Percentiles rank a stretch among this genome's conserved stretches.
Conservation (phyloP, 2,888 invertebrate genomes). For the Pharmacophagus antenor region DNA sequence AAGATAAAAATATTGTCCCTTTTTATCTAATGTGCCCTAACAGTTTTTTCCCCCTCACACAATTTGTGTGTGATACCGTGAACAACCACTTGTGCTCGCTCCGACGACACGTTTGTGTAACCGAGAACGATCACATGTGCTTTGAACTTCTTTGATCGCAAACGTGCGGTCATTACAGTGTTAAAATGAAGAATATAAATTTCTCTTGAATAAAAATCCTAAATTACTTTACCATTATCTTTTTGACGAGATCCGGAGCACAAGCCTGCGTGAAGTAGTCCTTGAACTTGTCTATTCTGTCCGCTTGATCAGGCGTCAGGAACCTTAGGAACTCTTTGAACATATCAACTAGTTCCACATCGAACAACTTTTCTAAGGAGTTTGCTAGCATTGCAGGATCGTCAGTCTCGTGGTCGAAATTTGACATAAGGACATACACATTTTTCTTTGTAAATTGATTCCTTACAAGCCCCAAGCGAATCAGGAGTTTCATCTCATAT, state of each 20-base stretch:
- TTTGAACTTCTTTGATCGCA: too few species aligned
- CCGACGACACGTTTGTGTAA: too few species aligned
- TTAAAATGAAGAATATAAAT: background rate
- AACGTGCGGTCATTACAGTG: too few species aligned
- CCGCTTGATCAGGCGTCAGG: constrained; percentile 63
- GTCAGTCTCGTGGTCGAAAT: constrained; percentile 44
- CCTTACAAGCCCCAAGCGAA: constrained; percentile 36
- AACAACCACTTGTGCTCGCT: too few species aligned
- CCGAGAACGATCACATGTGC: too few species aligned
- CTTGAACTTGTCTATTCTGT: constrained; percentile 48
- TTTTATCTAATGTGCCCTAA: too few species aligned
- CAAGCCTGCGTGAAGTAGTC: constrained; percentile 60
- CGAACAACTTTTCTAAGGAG: constrained; percentile 41
- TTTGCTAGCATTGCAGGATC: constrained; percentile 45
- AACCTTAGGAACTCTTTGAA: constrained; percentile 63
- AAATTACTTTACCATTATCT: constrained; percentile 49
- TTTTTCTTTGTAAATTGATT: constrained; percentile 42
- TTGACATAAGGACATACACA: constrained; percentile 41
- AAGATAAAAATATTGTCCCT: too few species aligned
- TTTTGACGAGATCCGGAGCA: constrained; percentile 48
- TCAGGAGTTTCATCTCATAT: constrained; percentile 53
- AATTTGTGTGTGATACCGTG: too few species aligned
- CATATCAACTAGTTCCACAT: constrained; percentile 49
- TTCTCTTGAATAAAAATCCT: background rate
- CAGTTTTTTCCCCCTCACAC: too few species aligned